Evolutionary conservation across 1,140 invertebrate species (phyloP).

Genomic region (Penaeus indicus): DNA sequence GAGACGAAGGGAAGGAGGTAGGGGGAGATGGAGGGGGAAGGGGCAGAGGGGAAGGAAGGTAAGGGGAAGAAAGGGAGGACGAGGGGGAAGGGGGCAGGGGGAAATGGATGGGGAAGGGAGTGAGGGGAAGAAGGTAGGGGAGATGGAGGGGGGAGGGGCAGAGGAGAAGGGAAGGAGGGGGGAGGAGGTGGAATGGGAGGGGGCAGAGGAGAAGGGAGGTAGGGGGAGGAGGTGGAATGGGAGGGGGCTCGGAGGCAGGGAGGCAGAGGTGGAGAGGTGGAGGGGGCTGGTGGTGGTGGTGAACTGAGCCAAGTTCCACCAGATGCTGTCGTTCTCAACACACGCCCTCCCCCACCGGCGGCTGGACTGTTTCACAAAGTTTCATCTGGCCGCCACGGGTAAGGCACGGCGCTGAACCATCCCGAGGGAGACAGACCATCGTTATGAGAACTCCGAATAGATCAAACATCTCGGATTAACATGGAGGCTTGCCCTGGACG

Average conservation of each 20-base stretch:
- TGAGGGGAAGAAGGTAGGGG: neutral
- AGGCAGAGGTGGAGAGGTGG: neutral
- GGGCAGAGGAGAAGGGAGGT: neutral
- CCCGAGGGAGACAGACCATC: conserved; percentile 40
- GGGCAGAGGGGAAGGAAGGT: no score
- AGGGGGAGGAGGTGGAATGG: conserved; percentile 1
- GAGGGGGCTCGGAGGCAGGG: neutral
- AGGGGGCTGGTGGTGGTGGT: neutral
- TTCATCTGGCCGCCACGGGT: conserved; percentile 26
- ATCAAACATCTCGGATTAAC: conserved; percentile 64
- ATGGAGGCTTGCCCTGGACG: conserved; percentile 45
- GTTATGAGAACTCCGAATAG: conserved; percentile 50
- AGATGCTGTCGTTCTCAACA: conserved; percentile 63
- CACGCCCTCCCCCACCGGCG: conserved; percentile 28
- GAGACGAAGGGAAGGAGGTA: no score
- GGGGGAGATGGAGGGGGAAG: no score
- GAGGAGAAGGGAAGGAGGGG: neutral
- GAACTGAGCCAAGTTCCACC: conserved; percentile 60
- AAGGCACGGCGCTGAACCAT: conserved; percentile 8
- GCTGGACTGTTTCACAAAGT: conserved; percentile 36
- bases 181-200: neutral
- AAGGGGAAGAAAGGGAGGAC: neutral
- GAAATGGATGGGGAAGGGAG: neutral
- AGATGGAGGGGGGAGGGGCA: neutral
- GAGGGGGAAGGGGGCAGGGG: neutral